These are phyloP conservation scores for Eledona agricola DNA, from an alignment of 2,888 invertebrate genomes.

Conservation along the genomic window DNA sequence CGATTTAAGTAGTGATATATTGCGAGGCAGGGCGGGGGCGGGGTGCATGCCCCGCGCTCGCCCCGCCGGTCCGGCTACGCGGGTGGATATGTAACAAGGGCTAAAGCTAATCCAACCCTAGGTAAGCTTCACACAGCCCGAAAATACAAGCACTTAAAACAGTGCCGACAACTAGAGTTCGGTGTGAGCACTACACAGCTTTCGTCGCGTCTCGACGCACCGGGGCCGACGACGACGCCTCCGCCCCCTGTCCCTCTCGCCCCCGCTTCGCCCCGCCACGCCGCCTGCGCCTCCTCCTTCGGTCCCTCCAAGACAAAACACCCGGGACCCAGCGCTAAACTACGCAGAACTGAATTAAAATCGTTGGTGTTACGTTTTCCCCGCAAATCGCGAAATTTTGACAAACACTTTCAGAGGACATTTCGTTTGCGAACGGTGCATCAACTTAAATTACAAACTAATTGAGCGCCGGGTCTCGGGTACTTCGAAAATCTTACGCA, in stretches of 20 bases:
- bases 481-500: conserved; percentile 9
- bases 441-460: too few species aligned
- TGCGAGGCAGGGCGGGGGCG: conserved; percentile 51
- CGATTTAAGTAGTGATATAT: conserved; percentile 61
- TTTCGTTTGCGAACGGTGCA: too few species aligned
- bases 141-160: conserved; percentile 74
- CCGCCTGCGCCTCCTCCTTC: conserved; percentile 27
- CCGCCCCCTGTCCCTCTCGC: neutral
- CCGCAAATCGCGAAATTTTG: too few species aligned
- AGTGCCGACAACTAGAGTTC: conserved; percentile 69
- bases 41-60: conserved; percentile 51
- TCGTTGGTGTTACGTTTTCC: too few species aligned
- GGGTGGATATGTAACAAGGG: conserved; percentile 67
- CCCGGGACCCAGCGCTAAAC: too few species aligned
- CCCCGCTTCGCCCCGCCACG: conserved; percentile 2
- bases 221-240: conserved; percentile 21
- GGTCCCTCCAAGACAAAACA: too few species aligned
- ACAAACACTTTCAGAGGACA: too few species aligned
- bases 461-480: conserved; percentile 3
- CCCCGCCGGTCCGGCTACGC: conserved; percentile 58
- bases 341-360: too few species aligned
- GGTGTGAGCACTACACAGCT: conserved; percentile 64
- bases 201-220: conserved; percentile 48
- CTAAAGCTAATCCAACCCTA: conserved; percentile 67
- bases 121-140: conserved; percentile 72